Evolutionary conservation across 2,888 invertebrate species (phyloP).

Genomic region (Epicampocera succincta): DNA sequence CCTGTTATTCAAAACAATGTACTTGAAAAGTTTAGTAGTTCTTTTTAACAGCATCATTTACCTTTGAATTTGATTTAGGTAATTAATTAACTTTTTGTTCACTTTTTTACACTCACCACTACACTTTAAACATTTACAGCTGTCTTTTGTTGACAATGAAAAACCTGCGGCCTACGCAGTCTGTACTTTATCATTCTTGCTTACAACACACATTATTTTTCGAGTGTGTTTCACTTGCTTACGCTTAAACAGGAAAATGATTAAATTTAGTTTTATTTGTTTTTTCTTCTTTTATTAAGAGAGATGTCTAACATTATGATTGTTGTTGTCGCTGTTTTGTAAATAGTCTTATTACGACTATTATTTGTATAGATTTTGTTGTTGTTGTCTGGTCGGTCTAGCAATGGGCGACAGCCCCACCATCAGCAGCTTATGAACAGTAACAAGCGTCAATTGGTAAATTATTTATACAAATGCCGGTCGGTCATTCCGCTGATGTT

Average conservation of each 20-base stretch:
- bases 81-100: no score
- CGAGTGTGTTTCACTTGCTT: slow-evolving; percentile 12
- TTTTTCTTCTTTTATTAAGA: slow-evolving; percentile 1
- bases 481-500: slow-evolving; percentile 38
- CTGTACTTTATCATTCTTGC: no score
- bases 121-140: no score
- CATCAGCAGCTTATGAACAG: slow-evolving; percentile 6
- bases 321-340: slow-evolving; percentile 23
- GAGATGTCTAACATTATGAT: slow-evolving; percentile 20
- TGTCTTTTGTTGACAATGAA: no score
- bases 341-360: slow-evolving; percentile 1
- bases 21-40: no score
- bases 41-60: no score
- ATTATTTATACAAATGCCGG: slow-evolving; percentile 69
- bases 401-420: slow-evolving; percentile 66
- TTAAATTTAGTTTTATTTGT: slow-evolving; percentile 26
- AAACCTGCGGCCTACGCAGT: no score
- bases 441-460: slow-evolving; percentile 70
- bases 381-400: slow-evolving; percentile 62
- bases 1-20: no score
- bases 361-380: slow-evolving; percentile 16
- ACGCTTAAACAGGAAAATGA: slow-evolving; percentile 37
- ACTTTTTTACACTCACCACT: no score
- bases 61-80: no score
- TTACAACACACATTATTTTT: not conserved